phyloP scores from a whole-genome alignment of 2,797 vertebrate genomes.

The Alauda arvensis region DNA sequence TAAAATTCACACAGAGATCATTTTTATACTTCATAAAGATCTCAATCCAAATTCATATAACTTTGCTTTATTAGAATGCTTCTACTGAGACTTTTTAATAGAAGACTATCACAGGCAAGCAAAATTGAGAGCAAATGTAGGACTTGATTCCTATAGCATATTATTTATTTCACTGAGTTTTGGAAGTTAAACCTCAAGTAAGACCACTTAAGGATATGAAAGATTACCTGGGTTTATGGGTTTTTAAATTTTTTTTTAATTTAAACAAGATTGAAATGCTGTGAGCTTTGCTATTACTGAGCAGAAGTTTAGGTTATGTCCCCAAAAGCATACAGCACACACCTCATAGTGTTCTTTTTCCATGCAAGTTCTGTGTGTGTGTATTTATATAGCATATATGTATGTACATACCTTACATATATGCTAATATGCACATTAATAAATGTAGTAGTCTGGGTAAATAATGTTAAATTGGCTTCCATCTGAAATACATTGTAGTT shows the following conservation, averaged over 20 bases:
- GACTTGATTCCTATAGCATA: background rate
- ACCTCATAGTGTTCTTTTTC: background rate
- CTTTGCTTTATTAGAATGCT: constrained; percentile 12
- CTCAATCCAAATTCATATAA: background rate
- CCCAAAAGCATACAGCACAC: background rate
- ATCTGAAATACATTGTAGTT: background rate
- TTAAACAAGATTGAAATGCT: background rate
- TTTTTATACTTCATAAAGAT: constrained; percentile 3
- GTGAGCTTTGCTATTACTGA: background rate
- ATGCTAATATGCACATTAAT: background rate
- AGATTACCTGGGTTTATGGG: background rate
- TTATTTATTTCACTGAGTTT: constrained; percentile 22
- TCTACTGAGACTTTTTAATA: constrained; percentile 8
- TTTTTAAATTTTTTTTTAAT: background rate
- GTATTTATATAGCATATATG: background rate
- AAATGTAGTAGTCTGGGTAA: background rate
- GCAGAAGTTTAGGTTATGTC: background rate
- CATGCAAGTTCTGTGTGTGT: background rate
- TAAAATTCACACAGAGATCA: background rate
- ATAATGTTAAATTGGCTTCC: background rate
- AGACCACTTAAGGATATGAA: background rate
- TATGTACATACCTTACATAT: background rate
- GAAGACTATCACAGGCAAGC: background rate
- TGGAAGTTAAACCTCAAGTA: background rate
- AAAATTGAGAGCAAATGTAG: background rate